These are phyloP conservation scores for Marmota flaviventris DNA, from an alignment of 2,113 vertebrate genomes.

Conservation along the genomic window DNA sequence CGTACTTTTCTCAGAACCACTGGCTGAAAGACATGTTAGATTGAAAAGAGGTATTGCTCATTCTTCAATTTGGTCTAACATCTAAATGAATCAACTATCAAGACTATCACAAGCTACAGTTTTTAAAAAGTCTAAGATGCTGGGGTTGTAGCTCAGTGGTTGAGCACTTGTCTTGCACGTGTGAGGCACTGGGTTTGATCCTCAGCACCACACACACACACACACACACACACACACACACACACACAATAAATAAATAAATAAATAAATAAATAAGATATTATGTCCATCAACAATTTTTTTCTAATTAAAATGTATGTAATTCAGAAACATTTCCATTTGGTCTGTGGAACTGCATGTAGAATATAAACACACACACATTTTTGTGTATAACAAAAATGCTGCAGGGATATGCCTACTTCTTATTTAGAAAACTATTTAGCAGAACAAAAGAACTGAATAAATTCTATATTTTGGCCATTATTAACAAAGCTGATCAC, in stretches of 20 bases:
- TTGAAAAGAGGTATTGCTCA: background rate
- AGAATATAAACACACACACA: background rate
- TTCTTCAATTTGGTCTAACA: background rate
- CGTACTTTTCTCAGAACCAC: background rate
- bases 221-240: too few relatives aligned
- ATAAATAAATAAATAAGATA: too few relatives aligned
- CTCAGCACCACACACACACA: too few relatives aligned
- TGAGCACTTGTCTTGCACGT: too few relatives aligned
- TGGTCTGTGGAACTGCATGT: background rate
- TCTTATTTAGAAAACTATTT: slow-evolving; percentile 16
- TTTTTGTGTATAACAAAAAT: background rate
- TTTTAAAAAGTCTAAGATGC: background rate
- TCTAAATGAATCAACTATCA: background rate
- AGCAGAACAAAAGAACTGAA: background rate
- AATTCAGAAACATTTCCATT: slow-evolving; percentile 30
- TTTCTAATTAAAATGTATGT: background rate
- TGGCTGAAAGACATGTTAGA: background rate
- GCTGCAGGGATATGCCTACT: background rate
- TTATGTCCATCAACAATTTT: background rate
- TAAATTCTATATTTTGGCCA: background rate
- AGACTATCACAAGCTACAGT: background rate
- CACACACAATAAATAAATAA: too few relatives aligned
- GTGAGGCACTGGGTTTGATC: too few relatives aligned
- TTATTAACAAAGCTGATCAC: background rate
- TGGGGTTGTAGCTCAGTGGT: too few relatives aligned